These are phyloP conservation scores for Galerucella nymphaeae DNA, from an alignment of 2,888 invertebrate genomes.

Conservation along the genomic window DNA sequence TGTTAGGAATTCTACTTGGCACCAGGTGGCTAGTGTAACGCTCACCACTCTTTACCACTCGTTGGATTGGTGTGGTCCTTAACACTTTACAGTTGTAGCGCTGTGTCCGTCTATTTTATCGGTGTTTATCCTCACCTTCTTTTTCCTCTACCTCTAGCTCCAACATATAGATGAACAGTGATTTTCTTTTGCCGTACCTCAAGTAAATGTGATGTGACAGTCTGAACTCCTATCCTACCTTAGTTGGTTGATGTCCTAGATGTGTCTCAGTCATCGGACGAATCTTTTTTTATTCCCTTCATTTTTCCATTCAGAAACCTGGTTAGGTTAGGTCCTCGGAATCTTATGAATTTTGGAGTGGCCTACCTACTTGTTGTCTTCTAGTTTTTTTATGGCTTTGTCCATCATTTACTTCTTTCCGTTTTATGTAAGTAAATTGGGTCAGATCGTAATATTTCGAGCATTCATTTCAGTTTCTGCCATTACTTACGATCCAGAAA, in stretches of 20 bases:
- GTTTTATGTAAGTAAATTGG: no score
- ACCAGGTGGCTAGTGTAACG: not conserved
- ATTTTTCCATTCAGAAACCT: not conserved
- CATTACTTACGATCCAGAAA: no score
- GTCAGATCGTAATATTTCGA: no score
- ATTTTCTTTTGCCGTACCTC: not conserved
- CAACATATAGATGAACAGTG: not conserved
- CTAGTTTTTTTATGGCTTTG: no score
- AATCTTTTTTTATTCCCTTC: not conserved
- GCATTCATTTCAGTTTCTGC: no score
- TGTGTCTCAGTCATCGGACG: not conserved
- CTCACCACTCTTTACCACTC: not conserved
- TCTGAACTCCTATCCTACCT: no score
- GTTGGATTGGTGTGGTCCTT: not conserved
- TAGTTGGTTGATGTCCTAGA: not conserved
- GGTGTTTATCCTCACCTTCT: not conserved
- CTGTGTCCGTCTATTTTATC: not conserved
- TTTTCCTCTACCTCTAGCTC: not conserved
- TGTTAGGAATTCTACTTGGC: not conserved
- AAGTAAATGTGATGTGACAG: not conserved
- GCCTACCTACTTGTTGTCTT: not conserved
- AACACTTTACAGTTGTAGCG: no score
- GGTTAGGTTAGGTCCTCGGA: not conserved
- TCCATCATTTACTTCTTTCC: no score
- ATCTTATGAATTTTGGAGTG: not conserved